These are phyloP conservation scores for Watsonalla cultraria DNA, from an alignment of 2,888 invertebrate species.

Conservation along the genomic window DNA sequence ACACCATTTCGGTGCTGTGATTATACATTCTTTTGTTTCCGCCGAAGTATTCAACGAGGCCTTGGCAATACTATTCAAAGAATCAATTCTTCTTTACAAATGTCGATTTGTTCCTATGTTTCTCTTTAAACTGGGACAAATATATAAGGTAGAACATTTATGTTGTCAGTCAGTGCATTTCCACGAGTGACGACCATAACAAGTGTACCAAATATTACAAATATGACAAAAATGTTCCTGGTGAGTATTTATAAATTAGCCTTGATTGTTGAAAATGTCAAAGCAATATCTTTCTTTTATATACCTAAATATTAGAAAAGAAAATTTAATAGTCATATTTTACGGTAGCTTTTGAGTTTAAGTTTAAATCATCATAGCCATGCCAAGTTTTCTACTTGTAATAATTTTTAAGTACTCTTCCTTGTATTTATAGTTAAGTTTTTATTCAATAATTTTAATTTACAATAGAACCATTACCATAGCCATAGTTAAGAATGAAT, in stretches of 20 bases:
- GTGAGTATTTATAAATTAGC: constrained; percentile 26
- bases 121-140: constrained; percentile 41
- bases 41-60: constrained; percentile 47
- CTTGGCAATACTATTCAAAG: constrained; percentile 54
- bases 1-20: constrained; percentile 24
- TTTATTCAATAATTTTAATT: too few relatives aligned
- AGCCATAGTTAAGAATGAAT: too few relatives aligned
- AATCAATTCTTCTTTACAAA: constrained; percentile 48
- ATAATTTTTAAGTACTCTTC: too few relatives aligned
- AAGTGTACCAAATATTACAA: constrained; percentile 23
- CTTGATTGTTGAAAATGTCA: neutral
- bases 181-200: constrained; percentile 27
- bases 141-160: constrained; percentile 54
- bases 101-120: constrained; percentile 41
- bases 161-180: constrained; percentile 38
- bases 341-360: too few relatives aligned
- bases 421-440: too few relatives aligned
- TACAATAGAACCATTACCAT: too few relatives aligned
- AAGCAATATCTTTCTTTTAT: too few relatives aligned
- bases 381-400: too few relatives aligned
- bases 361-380: too few relatives aligned
- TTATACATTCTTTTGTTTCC: constrained; percentile 71
- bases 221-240: constrained; percentile 37
- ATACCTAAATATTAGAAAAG: too few relatives aligned
- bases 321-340: too few relatives aligned